Evolutionary conservation across 2,113 vertebrate genomes (phyloP).

Genomic region (Anseranas semipalmata): DNA sequence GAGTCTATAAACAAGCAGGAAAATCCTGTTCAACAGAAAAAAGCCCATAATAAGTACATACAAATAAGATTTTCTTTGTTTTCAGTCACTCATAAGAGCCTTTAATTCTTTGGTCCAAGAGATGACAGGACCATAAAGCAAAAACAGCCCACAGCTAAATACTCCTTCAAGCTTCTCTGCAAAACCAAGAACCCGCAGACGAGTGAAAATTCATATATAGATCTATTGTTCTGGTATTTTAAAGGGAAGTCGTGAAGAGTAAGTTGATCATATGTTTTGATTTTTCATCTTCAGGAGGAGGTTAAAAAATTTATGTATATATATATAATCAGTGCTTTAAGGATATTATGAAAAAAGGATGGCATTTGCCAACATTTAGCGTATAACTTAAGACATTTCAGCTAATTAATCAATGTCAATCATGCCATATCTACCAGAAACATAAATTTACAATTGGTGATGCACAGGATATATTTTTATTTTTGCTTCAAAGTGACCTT

Average conservation of each 20-base stretch:
- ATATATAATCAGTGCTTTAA: neutral
- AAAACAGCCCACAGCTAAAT: neutral
- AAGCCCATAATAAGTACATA: neutral
- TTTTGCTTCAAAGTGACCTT: neutral
- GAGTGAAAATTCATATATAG: neutral
- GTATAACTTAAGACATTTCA: neutral
- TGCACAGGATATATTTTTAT: neutral
- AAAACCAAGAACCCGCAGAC: neutral
- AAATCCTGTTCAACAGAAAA: neutral
- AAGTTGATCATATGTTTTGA: neutral
- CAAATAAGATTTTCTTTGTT: neutral
- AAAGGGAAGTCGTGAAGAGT: neutral
- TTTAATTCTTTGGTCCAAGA: neutral
- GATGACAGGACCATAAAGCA: neutral
- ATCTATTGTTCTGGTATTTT: neutral
- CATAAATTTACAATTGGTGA: neutral
- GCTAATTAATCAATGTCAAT: neutral
- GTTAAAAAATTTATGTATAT: neutral
- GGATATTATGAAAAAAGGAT: neutral
- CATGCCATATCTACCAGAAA: neutral
- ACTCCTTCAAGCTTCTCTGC: neutral
- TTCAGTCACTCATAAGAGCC: neutral
- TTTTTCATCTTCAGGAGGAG: neutral
- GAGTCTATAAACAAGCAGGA: neutral
- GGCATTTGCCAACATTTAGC: neutral